Evolutionary conservation across 2,797 vertebrate species (phyloP).

Genomic region (Naso thynnoides): DNA sequence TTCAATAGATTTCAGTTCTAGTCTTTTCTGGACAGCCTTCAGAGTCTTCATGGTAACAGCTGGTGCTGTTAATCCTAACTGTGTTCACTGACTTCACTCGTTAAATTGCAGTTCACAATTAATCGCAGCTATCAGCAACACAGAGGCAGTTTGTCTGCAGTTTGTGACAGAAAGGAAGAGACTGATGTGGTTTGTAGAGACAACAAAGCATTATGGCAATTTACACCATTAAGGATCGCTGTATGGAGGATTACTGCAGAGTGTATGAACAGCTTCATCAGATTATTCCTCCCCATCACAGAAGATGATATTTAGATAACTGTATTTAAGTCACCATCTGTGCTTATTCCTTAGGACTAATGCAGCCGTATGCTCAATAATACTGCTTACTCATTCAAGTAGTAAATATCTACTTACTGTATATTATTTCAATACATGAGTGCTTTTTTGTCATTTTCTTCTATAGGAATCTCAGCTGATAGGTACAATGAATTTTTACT

Average conservation of each 20-base stretch:
- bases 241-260: background rate
- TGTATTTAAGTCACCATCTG: background rate
- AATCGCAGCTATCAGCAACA: background rate
- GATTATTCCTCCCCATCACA: background rate
- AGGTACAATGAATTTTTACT: background rate
- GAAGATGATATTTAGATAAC: background rate
- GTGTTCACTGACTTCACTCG: background rate
- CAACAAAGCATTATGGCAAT: background rate
- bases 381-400: background rate
- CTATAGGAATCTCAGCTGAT: background rate
- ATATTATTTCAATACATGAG: background rate
- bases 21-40: background rate
- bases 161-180: background rate
- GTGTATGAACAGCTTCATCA: background rate
- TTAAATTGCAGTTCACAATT: background rate
- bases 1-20: background rate
- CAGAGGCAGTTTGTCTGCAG: background rate
- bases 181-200: background rate
- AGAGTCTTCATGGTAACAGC: background rate
- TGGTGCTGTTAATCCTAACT: slow-evolving; percentile 1
- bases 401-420: background rate
- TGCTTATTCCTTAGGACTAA: background rate
- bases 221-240: background rate
- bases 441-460: background rate
- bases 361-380: background rate